Percentiles rank a stretch among this genome's conserved stretches.
phyloP scores from a whole-genome alignment of 1,140 invertebrate genomes.

The Papilio glaucus region DNA sequence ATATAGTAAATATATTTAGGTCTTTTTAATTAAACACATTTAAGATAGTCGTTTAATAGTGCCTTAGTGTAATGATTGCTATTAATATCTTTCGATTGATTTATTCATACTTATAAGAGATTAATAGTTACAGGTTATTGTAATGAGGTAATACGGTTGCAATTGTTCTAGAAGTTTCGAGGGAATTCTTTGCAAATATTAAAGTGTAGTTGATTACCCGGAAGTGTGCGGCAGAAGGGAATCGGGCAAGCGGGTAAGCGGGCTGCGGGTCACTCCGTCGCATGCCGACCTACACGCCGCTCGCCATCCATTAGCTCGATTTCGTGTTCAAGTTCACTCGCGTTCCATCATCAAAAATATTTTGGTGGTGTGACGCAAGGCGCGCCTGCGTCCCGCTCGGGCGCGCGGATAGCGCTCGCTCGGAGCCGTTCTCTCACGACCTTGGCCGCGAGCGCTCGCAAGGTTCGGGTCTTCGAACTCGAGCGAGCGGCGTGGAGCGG shows the following conservation, averaged over 20 bases:
- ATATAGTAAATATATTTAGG: background rate
- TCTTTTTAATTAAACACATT: background rate
- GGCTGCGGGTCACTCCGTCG: constrained; percentile 78
- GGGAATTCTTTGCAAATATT: constrained; percentile 33
- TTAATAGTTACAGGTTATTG: background rate
- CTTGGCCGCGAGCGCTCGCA: constrained; percentile 82
- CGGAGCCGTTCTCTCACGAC: constrained; percentile 78
- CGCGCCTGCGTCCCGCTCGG: constrained; percentile 70
- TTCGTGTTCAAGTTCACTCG: constrained; percentile 82
- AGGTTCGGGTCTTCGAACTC: constrained; percentile 84
- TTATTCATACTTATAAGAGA: background rate
- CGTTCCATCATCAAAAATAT: constrained; percentile 83
- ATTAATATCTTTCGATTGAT: background rate
- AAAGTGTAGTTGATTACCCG: constrained; percentile 48
- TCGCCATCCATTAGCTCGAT: constrained; percentile 78
- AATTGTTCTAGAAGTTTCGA: background rate
- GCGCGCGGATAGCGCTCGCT: constrained; percentile 59
- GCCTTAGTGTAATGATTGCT: too few species aligned
- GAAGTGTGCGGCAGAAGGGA: constrained; percentile 64
- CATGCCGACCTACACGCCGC: constrained; percentile 75
- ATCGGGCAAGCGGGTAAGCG: constrained; percentile 53
- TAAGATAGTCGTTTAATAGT: background rate
- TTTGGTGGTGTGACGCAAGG: constrained; percentile 82
- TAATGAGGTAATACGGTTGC: background rate
- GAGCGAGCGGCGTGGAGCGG: constrained; percentile 58